These are phyloP conservation scores for Coracopsis vasa DNA, from an alignment of 2,113 vertebrate species.

Conservation along the genomic window DNA sequence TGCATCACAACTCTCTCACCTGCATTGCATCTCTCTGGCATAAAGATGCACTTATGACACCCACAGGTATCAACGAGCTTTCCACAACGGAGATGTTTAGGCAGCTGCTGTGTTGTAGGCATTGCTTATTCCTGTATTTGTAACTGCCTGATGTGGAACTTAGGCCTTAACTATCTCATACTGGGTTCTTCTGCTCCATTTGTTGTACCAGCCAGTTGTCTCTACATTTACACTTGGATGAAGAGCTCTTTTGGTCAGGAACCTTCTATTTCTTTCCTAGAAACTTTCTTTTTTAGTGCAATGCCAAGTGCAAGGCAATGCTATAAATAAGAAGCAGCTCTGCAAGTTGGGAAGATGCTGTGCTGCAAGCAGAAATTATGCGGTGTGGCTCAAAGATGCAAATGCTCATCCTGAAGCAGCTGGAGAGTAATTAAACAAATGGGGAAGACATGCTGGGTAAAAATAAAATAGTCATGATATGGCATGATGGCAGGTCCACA, in stretches of 20 bases:
- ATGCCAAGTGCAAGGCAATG: background rate
- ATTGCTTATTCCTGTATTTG: background rate
- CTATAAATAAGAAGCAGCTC: background rate
- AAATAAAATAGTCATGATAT: background rate
- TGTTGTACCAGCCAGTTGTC: background rate
- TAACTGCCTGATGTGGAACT: background rate
- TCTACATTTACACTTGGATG: background rate
- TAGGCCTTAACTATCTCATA: background rate
- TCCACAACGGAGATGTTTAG: background rate
- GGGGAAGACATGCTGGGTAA: background rate
- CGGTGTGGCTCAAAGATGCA: background rate
- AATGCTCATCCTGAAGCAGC: constrained; percentile 24
- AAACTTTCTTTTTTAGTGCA: background rate
- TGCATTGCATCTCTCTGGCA: background rate
- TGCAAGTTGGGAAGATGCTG: background rate
- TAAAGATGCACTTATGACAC: background rate
- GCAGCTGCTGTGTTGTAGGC: background rate
- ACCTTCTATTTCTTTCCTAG: background rate
- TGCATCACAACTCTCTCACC: background rate
- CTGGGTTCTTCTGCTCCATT: background rate
- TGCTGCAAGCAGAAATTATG: constrained; percentile 26
- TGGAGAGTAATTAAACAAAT: constrained; percentile 38
- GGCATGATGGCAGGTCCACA: background rate
- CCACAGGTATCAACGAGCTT: background rate
- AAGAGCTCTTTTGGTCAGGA: background rate